Conservation (phyloP, 2,113 vertebrate species). For the Uropsilus gracilis region DNA sequence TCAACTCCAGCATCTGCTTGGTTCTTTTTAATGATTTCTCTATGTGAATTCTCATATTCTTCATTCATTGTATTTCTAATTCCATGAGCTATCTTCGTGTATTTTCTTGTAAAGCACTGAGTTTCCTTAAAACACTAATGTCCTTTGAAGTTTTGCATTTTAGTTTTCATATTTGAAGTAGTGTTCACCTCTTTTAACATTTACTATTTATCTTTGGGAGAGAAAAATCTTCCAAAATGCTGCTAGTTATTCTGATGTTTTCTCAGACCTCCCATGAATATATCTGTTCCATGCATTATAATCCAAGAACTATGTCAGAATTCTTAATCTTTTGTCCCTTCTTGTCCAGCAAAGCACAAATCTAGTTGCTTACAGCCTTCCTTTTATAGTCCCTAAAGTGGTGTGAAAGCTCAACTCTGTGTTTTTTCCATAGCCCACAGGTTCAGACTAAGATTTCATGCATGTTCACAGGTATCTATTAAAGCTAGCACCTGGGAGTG, state of each 20-base stretch:
- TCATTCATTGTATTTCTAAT: neutral
- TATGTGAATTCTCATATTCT: neutral
- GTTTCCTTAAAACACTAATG: neutral
- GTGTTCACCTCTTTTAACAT: neutral
- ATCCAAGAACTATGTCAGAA: neutral
- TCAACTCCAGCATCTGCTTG: neutral
- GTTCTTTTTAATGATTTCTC: neutral
- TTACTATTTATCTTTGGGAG: neutral
- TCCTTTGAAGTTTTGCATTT: neutral
- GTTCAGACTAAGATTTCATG: neutral
- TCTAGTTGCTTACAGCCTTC: neutral
- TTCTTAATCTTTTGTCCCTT: neutral
- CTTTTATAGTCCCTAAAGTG: neutral
- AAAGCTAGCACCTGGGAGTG: neutral
- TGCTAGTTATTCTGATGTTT: neutral
- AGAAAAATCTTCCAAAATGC: neutral
- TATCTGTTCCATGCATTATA: neutral
- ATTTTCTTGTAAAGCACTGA: neutral
- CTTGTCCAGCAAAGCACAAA: neutral
- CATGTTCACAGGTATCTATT: neutral
- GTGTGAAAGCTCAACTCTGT: neutral
- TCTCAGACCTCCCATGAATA: neutral
- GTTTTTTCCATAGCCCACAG: neutral
- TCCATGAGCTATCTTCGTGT: neutral
- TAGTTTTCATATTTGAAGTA: neutral